Conservation (phyloP, 2,113 vertebrate species). For the Montifringilla adamsi region DNA sequence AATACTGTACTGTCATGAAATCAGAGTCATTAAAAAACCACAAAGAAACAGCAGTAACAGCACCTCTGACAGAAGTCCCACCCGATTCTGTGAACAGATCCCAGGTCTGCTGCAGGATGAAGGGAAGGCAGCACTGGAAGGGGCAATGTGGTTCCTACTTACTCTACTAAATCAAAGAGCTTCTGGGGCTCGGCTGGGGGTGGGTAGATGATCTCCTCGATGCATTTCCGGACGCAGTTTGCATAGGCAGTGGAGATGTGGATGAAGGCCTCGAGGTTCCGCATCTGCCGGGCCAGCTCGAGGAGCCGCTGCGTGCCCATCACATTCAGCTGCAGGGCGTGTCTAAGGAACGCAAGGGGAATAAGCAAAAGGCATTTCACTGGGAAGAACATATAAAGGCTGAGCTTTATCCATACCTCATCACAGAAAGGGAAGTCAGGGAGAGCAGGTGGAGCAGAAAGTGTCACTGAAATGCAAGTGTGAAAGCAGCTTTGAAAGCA, state of each 20-base stretch:
- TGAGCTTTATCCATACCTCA: neutral
- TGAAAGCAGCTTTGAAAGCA: neutral
- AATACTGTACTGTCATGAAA: neutral
- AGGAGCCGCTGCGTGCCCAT: constrained; percentile 89
- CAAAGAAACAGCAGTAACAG: neutral
- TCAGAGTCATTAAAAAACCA: neutral
- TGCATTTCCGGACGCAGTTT: constrained; percentile 89
- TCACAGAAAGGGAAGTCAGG: neutral
- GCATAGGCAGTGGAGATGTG: constrained; percentile 94
- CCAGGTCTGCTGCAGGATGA: neutral
- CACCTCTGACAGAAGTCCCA: neutral
- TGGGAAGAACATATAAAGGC: neutral
- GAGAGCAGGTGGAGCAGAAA: neutral
- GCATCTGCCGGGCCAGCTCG: constrained; percentile 87
- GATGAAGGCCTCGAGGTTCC: constrained; percentile 88
- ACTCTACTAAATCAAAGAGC: constrained; percentile 92
- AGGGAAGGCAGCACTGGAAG: neutral
- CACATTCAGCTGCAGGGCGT: constrained; percentile 89
- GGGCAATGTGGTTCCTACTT: constrained; percentile 59
- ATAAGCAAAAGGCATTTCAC: neutral
- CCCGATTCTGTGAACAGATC: fast-evolving
- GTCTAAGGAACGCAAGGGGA: constrained; percentile 37
- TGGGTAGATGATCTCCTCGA: constrained; percentile 92
- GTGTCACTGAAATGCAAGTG: neutral
- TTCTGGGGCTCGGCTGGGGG: constrained; percentile 88